Evolutionary conservation across 2,888 invertebrate genomes (phyloP), one percentile per base, ranked within the genome.

Genomic region (Ptychoptera albimana): DNA sequence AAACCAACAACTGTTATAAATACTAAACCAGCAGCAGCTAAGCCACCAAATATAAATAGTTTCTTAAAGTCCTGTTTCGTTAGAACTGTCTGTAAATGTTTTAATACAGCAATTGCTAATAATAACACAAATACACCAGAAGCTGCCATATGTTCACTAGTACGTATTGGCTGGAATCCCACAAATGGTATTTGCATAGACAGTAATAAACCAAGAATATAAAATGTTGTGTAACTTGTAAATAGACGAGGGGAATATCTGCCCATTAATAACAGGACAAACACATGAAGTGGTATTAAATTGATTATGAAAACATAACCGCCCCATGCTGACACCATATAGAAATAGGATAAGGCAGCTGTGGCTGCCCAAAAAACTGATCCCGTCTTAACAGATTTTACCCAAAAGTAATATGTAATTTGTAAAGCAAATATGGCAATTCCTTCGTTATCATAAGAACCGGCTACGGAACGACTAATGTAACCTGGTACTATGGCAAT

Each of bases 281-380:
- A 94, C 5, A 96, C 96, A 60, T 99, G 98, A 10, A 99, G 75
- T 0, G 98, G 98, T 52, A 99, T 97, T 59, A 99, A 70, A 68
- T 99, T 99, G 60, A 97, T 98, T 56, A 99, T 98, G 64, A 97
- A 99, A 36, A 98, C 97, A 61, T 98, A 98, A 50, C 98, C 98
- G 54, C 98, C 98, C 98, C 98, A 98, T 52, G 97, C 97, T 49
- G 96, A 97, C 2, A 97, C 98, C 98, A 99, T 99, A 68, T 99
- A 98, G 68, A 99, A 97, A 67, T 99, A 98, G 1, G 96, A 92
- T 5, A 99, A 61, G 8, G 98, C 88, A 45, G 96, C 83, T 60
- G 91, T 79, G 32, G 86, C 77, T 5, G 96, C 81, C 97, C 97
- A 99, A 64, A 87, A 96, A 32, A 99, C 79, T 5, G 96, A 91